A percentile compares a stretch with the other conserved stretches of the same genome.
Evolutionary conservation across 2,797 vertebrate genomes (phyloP).

Genomic region (Halcyon smyrnensis): DNA sequence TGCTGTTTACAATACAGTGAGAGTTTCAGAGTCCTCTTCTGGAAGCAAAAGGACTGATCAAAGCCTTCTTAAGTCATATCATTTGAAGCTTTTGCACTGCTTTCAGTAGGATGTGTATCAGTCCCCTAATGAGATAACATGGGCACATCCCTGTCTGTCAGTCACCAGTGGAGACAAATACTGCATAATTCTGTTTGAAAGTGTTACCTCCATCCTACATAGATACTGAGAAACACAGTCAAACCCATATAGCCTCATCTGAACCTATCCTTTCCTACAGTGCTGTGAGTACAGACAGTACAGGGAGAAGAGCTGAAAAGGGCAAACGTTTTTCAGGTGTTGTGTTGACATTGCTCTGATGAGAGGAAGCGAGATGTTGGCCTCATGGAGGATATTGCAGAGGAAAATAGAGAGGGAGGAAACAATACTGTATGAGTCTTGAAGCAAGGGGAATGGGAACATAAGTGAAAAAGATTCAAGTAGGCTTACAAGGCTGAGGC

Average conservation of each 20-base stretch:
- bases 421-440: neutral
- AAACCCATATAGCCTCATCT: neutral
- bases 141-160: neutral
- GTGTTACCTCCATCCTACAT: neutral
- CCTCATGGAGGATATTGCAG: fast-evolving
- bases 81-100: neutral
- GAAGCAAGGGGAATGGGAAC: neutral
- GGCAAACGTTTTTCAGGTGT: neutral
- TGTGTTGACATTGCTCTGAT: neutral
- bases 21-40: neutral
- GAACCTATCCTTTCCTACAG: fast-evolving
- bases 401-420: neutral
- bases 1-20: neutral
- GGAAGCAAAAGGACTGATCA: neutral
- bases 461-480: neutral
- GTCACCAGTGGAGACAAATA: neutral
- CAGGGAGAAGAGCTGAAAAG: neutral
- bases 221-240: neutral
- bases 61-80: neutral
- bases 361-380: neutral
- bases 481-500: neutral
- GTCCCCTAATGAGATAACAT: neutral
- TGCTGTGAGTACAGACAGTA: fast-evolving
- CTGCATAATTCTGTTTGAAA: neutral
- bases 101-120: neutral